Percentiles rank a stretch among this genome's conserved stretches.
phyloP scores from a whole-genome alignment of 1,140 invertebrate genomes.

The Tetramorium simillimum region DNA sequence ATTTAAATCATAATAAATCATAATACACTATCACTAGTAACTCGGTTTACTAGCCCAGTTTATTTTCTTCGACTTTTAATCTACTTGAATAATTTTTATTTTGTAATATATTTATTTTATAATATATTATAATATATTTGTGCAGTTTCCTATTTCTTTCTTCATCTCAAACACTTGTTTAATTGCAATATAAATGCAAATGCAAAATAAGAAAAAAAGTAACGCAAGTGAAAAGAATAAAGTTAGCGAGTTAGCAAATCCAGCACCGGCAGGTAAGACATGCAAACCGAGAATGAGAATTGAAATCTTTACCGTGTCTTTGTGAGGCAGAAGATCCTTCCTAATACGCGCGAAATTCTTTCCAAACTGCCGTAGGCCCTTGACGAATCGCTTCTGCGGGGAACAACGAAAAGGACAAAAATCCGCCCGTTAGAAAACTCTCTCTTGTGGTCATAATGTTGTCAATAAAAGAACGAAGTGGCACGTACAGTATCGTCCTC shows the following conservation, averaged over 20 bases:
- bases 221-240: not conserved
- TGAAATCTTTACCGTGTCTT: conserved; percentile 92
- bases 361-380: conserved; percentile 98
- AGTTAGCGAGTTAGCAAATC: not conserved
- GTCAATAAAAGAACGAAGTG: conserved; percentile 24
- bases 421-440: conserved; percentile 26
- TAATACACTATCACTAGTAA: no score
- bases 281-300: not conserved
- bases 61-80: no score
- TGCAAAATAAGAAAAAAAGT: not conserved
- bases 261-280: not conserved
- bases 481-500: conserved; percentile 96
- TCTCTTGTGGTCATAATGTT: not conserved
- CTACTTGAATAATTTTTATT: no score
- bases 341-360: conserved; percentile 99
- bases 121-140: not conserved
- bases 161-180: not conserved
- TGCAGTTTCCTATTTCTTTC: not conserved
- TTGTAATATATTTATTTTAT: not conserved
- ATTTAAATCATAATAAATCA: no score
- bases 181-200: no score
- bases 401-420: conserved; percentile 24
- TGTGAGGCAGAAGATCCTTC: conserved; percentile 97
- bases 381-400: conserved; percentile 96
- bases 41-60: no score